Evolutionary conservation across 2,888 invertebrate genomes (phyloP), one percentile per base, ranked within the genome.

Genomic region (Busseola fusca): DNA sequence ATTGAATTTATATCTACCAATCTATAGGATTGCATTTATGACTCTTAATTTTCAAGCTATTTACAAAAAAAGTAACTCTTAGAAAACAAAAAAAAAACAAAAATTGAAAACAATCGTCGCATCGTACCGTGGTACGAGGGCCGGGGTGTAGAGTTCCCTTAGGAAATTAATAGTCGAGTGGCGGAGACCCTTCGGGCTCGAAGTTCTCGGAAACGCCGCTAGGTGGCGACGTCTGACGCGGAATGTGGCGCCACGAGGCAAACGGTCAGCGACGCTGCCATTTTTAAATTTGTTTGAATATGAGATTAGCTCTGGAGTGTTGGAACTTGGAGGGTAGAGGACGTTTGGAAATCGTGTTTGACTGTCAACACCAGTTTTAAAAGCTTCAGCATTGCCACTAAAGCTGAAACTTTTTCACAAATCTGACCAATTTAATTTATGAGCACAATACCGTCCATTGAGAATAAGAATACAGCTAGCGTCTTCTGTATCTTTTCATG

Each of bases 111-210:
- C 10, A 40, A 30, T 76, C 62, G 54, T 71, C 78, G 48, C 50
- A 37, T 66, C 30, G 62, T 87, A 52, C 78, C 93, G 71, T 95
- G 92, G 95, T 95, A 95, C 85, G 69, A 87, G 92, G 92, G 81
- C 74, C 78, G 86, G 92, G 89, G 92, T 91, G 91, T 88, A 83
- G 91, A 91, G 93, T 89, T 94, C 94, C 94, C 94, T 93, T 94
- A 94, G 94, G 94, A 95, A 95, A 95, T 95, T 94, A 94, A 94
- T 94, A 91, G 92, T 86, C 86, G 87, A 89, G 90, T 89, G 86
- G 86, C 87, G 86, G 86, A 87, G 90, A 91, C 92, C 93, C 92
- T 92, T 92, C 88, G 82, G 50, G 78, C 80, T 84, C 79, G 80
- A 84, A 79, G 91, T 94, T 92, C 92, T 30, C 76, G 72, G 82